Conservation (phyloP, 2,113 vertebrate genomes). For the Pygoscelis adeliae region DNA sequence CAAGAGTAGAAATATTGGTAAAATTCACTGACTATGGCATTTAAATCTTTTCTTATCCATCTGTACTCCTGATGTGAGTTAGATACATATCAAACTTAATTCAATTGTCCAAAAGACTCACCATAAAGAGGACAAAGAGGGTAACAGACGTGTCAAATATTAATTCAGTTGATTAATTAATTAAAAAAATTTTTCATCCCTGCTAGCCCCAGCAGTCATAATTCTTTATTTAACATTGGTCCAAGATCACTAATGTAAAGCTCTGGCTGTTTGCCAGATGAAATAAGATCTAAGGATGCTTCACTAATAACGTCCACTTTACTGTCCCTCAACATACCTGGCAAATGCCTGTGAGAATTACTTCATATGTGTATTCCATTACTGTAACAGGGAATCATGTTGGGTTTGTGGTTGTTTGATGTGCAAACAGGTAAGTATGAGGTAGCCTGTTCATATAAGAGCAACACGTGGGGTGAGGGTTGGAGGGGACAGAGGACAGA, state of each 20-base stretch:
- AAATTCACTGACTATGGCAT: not conserved
- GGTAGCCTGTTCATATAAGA: not conserved
- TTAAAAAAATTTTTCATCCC: not conserved
- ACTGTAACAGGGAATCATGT: fast-evolving
- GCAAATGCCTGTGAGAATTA: not conserved
- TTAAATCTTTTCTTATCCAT: not conserved
- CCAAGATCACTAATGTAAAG: not conserved
- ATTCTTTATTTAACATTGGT: not conserved
- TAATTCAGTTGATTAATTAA: not conserved
- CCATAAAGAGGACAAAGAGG: not conserved
- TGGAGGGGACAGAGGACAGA: not conserved
- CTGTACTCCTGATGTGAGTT: not conserved
- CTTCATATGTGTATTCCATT: not conserved
- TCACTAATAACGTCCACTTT: not conserved
- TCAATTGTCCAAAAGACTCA: not conserved
- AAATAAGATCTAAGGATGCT: not conserved
- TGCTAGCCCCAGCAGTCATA: not conserved
- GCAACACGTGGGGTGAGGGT: fast-evolving
- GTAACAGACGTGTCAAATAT: not conserved
- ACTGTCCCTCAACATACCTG: not conserved
- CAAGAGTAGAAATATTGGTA: not conserved
- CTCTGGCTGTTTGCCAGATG: not conserved
- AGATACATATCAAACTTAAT: not conserved
- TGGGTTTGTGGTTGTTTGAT: not conserved
- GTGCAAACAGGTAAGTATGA: not conserved